Conservation (phyloP, 2,113 vertebrate species). For the Pleuronectes platessa region DNA sequence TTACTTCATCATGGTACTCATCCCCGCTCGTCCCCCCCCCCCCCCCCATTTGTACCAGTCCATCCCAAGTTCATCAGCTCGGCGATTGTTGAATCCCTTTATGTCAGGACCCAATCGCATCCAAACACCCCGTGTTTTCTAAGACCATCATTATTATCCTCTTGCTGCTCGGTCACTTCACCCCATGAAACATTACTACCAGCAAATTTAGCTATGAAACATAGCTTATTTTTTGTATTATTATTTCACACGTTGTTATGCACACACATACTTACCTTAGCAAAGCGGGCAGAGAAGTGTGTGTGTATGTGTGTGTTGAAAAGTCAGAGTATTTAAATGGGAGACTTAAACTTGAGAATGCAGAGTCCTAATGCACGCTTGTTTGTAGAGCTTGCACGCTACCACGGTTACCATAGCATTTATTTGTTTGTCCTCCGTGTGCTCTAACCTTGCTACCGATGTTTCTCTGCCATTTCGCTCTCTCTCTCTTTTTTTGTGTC, state of each 20-base stretch:
- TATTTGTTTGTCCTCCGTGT: slow-evolving; percentile 34
- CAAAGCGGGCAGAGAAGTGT: not conserved
- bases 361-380: slow-evolving; percentile 71
- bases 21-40: not conserved
- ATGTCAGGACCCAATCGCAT: slow-evolving; percentile 14
- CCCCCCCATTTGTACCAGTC: not conserved
- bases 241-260: not conserved
- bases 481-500: not conserved
- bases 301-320: slow-evolving; percentile 9
- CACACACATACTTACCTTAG: not conserved
- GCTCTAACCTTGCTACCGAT: slow-evolving; percentile 52
- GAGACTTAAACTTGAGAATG: slow-evolving; percentile 43
- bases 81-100: not conserved
- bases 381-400: slow-evolving; percentile 69
- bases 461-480: slow-evolving; percentile 31
- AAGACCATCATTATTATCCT: slow-evolving; percentile 1
- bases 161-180: slow-evolving; percentile 34
- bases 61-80: not conserved
- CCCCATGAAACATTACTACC: slow-evolving; percentile 49
- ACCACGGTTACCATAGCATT: slow-evolving; percentile 54
- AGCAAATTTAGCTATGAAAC: slow-evolving; percentile 49
- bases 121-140: slow-evolving; percentile 1
- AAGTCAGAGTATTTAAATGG: slow-evolving; percentile 17
- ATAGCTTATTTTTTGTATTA: not conserved
- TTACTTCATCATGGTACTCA: slow-evolving; percentile 8